Base-by-base conservation (phyloP, 2,113 vertebrate species). In the Platycercus adscitus region DNA sequence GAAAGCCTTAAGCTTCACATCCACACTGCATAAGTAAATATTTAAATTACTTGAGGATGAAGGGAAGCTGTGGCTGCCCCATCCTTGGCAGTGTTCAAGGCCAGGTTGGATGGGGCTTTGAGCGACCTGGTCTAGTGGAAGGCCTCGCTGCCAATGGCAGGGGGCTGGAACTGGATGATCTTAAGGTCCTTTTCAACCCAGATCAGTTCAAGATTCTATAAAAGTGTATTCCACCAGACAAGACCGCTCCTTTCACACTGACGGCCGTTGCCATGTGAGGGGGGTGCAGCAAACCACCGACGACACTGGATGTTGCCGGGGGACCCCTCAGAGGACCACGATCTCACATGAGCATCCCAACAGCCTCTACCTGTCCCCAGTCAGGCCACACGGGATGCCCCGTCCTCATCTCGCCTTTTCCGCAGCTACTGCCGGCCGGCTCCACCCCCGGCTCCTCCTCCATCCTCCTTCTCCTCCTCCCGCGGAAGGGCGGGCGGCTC, bases 321-420 rank as follows among this genome's bases (percentile, higher is more conserved):
- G 14, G 7, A 58, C 17, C 10, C n/a, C 31, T 35, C n/a, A 35
- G 58, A 2, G 35, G 20, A 29, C 9, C 31, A 16, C 31, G 12
- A 56, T n/a, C 55, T 52, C 7, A 29, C 64, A 11, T 24, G 6
- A 5, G 3, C 3, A 7, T 1, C 60, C 37, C 0, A 1, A 3
- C 21, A 0, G 23, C n/a, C 0, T 0, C 0, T 1, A 14, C 53
- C 29, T 46, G 8, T 3, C 37, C 25, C 43, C 29, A 18, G 2
- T 9, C 60, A 5, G n/a, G 33, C 70, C 58, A 5, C 65, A 37
- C n/a, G 17, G 13, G 1, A 2, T 21, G 11, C 25, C 65, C 71
- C 17, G 10, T 29, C 55, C 61, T 44, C 63, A 52, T 25, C 20
- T 39, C 33, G 26, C 64, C 55, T 39, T 96, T 94, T 89, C 95